Percentiles rank a stretch among this genome's conserved stretches.
Conservation (phyloP, 2,797 vertebrate genomes). For the Bradypus variegatus region DNA sequence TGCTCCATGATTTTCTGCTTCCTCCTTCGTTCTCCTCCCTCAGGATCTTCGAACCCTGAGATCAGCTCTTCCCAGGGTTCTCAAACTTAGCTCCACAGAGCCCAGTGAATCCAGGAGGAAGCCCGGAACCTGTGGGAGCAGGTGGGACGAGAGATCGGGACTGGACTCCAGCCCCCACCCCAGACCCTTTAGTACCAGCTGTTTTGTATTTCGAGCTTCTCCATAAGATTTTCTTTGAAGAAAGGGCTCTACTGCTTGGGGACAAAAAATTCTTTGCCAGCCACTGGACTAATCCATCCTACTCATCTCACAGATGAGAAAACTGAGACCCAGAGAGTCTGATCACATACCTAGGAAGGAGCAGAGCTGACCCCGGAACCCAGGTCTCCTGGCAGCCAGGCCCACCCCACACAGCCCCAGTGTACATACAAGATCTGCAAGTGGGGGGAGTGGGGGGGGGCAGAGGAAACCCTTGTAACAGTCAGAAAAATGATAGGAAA, state of each 20-base stretch:
- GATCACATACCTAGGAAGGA: neutral
- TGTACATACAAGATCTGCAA: neutral
- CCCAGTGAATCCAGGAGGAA: neutral
- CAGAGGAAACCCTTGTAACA: neutral
- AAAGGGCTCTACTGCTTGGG: neutral
- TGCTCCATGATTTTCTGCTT: neutral
- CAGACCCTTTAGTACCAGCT: neutral
- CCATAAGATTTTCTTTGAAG: slow-evolving; percentile 2
- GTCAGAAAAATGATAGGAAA: neutral
- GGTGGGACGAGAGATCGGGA: neutral
- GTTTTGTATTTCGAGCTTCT: neutral
- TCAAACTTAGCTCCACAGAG: neutral
- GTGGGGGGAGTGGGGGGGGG: too few species aligned
- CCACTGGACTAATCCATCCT: neutral
- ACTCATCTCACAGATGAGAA: neutral
- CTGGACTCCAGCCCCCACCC: too few species aligned
- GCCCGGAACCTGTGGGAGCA: neutral
- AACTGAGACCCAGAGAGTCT: neutral
- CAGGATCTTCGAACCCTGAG: neutral
- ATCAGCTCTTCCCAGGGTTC: neutral
- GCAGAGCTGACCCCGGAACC: neutral
- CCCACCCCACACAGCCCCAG: too few species aligned
- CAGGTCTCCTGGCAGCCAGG: neutral
- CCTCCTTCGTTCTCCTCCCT: neutral
- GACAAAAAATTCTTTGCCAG: neutral